Evolutionary conservation across 2,797 vertebrate species (phyloP).

Genomic region (Enteromius trimaculatus): DNA sequence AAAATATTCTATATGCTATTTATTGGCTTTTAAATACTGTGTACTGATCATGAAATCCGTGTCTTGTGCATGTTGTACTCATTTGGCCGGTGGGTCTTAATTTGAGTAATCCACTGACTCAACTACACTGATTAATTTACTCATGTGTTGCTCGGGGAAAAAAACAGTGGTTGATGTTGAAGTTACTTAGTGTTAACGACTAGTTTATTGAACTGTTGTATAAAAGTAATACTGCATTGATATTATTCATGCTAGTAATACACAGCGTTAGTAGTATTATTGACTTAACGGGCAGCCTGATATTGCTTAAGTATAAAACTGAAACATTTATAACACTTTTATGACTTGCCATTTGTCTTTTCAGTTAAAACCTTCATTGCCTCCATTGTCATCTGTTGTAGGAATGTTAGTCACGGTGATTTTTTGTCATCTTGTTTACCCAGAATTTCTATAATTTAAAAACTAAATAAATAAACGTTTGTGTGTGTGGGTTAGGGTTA

Average conservation of each 20-base stretch:
- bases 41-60: neutral
- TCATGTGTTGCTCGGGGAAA: neutral
- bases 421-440: neutral
- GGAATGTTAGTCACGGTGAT: neutral
- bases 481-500: too few species aligned
- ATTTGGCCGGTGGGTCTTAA: neutral
- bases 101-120: neutral
- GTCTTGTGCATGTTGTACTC: neutral
- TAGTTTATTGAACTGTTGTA: neutral
- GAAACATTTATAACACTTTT: neutral
- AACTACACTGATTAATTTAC: neutral
- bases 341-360: neutral
- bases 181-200: neutral
- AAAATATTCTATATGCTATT: neutral
- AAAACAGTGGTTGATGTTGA: neutral
- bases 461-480: too few species aligned
- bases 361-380: neutral
- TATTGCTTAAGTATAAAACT: neutral
- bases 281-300: neutral
- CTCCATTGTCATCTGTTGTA: neutral
- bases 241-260: neutral
- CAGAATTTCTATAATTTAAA: neutral
- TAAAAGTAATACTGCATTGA: neutral
- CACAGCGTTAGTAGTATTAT: neutral
- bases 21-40: neutral